Conservation (phyloP, 2,888 invertebrate species). For the Eupithecia tripunctaria region DNA sequence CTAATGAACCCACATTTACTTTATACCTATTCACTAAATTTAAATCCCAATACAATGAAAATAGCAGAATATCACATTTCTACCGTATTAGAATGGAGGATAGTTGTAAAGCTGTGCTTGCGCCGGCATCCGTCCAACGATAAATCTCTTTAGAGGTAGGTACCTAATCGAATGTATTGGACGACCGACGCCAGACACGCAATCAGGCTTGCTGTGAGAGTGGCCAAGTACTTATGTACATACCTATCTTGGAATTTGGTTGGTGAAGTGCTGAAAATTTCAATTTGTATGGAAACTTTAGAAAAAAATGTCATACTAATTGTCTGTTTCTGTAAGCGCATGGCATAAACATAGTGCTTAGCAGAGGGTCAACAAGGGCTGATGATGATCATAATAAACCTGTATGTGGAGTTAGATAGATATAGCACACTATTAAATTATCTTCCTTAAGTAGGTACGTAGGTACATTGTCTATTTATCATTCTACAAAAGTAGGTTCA, state of each 20-base stretch:
- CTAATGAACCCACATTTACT: conserved; percentile 1
- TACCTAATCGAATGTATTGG: conserved; percentile 65
- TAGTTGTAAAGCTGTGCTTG: conserved; percentile 32
- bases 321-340: no score
- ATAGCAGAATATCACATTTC: conserved; percentile 12
- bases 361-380: no score
- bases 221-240: not conserved
- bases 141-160: conserved; percentile 66
- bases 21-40: not conserved
- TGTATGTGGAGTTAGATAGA: no score
- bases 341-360: no score
- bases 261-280: not conserved
- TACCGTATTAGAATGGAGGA: conserved; percentile 22
- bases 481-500: not conserved
- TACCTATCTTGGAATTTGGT: not conserved
- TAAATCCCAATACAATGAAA: not conserved
- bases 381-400: no score
- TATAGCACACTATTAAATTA: not conserved
- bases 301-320: no score
- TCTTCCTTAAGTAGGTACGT: not conserved
- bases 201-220: conserved; percentile 10
- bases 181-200: conserved; percentile 44
- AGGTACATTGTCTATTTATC: not conserved
- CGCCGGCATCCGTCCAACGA: conserved; percentile 53
- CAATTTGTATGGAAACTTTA: not conserved